Evolutionary conservation across 2,797 vertebrate genomes (phyloP).

Genomic region (Notolepis coatsorum): DNA sequence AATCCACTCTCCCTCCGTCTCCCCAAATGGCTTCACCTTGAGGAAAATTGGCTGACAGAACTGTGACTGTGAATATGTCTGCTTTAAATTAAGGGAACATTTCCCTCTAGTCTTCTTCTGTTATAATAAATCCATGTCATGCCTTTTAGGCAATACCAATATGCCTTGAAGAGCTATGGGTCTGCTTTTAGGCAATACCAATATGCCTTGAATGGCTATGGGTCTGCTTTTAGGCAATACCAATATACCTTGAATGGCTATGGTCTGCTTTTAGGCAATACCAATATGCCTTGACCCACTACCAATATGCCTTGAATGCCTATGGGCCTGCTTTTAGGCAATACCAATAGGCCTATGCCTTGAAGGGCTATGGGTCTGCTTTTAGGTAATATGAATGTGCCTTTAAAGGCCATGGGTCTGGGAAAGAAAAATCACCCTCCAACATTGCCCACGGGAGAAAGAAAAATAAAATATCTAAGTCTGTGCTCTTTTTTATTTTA

Average conservation of each 20-base stretch:
- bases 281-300: too few relatives aligned
- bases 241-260: slow-evolving; percentile 31
- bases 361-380: slow-evolving; percentile 34
- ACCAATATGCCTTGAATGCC: slow-evolving; percentile 23
- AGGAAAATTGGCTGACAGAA: slow-evolving; percentile 68
- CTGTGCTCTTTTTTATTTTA: slow-evolving; percentile 6
- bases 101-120: slow-evolving; percentile 59
- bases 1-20: slow-evolving; percentile 23
- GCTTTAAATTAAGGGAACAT: slow-evolving; percentile 58
- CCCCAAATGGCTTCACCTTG: slow-evolving; percentile 55
- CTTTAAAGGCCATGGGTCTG: slow-evolving; percentile 60
- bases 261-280: slow-evolving; percentile 35
- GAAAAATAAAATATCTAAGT: slow-evolving; percentile 31
- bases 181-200: slow-evolving; percentile 26
- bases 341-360: too few relatives aligned
- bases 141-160: slow-evolving; percentile 32
- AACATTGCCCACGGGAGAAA: slow-evolving; percentile 21
- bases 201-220: too few relatives aligned
- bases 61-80: slow-evolving; percentile 71
- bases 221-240: slow-evolving; percentile 28
- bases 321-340: slow-evolving; percentile 23
- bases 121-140: slow-evolving; percentile 75
- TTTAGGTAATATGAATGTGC: slow-evolving; percentile 35
- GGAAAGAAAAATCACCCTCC: slow-evolving; percentile 46
- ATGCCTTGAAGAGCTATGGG: slow-evolving; percentile 16